Evolutionary conservation across 2,797 vertebrate species (phyloP), one percentile per base, ranked within the genome.

Genomic region (Hypotaenidia okinawae): DNA sequence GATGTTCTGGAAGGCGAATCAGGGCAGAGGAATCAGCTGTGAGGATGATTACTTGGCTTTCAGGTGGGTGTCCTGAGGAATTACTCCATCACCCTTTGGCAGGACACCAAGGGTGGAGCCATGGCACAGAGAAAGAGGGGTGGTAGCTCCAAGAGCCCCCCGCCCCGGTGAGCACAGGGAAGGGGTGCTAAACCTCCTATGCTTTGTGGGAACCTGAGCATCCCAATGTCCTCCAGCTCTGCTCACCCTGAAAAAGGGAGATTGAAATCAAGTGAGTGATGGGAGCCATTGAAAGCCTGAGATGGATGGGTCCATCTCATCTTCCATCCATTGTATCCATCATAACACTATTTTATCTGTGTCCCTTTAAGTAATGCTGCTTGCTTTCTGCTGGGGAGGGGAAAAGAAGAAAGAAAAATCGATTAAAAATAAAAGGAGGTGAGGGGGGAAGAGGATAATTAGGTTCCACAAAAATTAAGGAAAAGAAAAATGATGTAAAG

Each of bases 401-500:
- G 55, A 45, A 68, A 63, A 78, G 49, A 43, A 62, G 13, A 10
- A 3, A 77, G 80, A 75, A 83, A 66, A 75, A 61, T 59, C 4
- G 0, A 89, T 94, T 82, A 73, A 72, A 90, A 57, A 84, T 47
- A 74, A 79, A 69, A 84, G 49, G 35, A 61, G 64, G 54, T 16
- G 79, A 16, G 28, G 58, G 67, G 51, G 35, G 18, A 0, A 25
- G 47, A 59, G 23, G 67, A 87, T 95, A 96, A 97, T 96, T 93
- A 91, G 37, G 62, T 87, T 87, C 85, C 81, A 45, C 78, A 80
- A 88, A 90, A 96, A 95, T 95, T 96, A 96, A 93, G 68, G 84
- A 83, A 68, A 91, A 95, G 93, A 95, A 95, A 96, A 96, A 96
- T 78, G 95, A 93, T 93, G 86, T 92, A 52, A 97, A 93, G 89